These are phyloP conservation scores for Phorcus lineatus DNA, from an alignment of 2,888 invertebrate species.

Conservation along the genomic window DNA sequence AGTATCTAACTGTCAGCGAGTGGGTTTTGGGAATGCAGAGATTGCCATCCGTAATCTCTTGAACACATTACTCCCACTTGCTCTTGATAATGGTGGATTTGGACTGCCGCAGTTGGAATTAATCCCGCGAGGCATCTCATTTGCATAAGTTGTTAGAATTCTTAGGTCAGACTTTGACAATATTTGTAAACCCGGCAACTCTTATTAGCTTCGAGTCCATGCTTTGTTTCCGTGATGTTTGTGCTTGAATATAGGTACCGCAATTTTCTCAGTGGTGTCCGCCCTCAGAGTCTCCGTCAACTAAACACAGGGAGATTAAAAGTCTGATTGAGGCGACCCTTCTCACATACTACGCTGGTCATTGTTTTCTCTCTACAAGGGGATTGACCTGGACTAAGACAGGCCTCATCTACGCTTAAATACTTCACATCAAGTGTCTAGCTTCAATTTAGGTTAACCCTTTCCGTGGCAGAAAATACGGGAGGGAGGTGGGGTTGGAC, in stretches of 20 bases:
- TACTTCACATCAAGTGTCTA: too few species aligned
- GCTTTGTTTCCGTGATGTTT: conserved; percentile 13
- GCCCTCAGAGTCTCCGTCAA: neutral
- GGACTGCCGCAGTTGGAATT: conserved; percentile 4
- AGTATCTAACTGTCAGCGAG: neutral
- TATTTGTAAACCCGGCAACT: conserved; percentile 13
- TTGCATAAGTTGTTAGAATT: conserved; percentile 15
- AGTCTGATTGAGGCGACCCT: neutral
- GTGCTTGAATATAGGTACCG: conserved; percentile 9
- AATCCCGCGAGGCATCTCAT: conserved; percentile 9
- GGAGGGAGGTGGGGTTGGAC: too few species aligned
- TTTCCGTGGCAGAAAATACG: too few species aligned
- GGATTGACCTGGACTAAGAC: too few species aligned
- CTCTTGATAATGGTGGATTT: conserved; percentile 7
- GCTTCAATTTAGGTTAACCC: too few species aligned
- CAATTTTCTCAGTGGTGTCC: neutral
- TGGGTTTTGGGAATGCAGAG: neutral
- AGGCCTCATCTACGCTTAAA: too few species aligned
- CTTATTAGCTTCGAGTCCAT: neutral
- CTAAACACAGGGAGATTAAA: neutral
- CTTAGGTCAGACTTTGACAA: conserved; percentile 15
- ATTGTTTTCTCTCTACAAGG: neutral
- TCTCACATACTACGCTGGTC: conserved; percentile 1
- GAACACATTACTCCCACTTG: conserved; percentile 11
- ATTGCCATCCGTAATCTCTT: neutral